Evolutionary conservation across 2,113 vertebrate genomes (phyloP).

Genomic region (Capra hircus): DNA sequence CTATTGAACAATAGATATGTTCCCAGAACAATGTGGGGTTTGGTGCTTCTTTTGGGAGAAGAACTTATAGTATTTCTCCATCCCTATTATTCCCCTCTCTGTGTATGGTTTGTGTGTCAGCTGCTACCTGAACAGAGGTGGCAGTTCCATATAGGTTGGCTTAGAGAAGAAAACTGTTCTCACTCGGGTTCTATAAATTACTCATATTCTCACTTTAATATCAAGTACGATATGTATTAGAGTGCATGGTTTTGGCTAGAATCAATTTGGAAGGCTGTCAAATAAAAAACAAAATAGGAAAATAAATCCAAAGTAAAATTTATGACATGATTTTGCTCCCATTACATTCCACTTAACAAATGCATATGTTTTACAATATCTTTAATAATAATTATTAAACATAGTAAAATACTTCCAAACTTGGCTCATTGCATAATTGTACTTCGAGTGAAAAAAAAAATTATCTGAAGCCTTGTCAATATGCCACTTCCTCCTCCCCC

Average conservation of each 20-base stretch:
- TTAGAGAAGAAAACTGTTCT: constrained; percentile 67
- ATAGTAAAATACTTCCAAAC: constrained; percentile 88
- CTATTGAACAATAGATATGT: not conserved
- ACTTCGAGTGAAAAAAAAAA: constrained; percentile 80
- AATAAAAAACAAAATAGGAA: constrained; percentile 66
- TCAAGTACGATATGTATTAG: constrained; percentile 70
- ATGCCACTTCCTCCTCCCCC: constrained; percentile 87
- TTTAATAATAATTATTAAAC: constrained; percentile 88
- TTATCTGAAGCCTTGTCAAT: constrained; percentile 84
- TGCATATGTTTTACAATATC: constrained; percentile 87
- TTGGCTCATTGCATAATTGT: constrained; percentile 84
- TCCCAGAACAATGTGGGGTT: not conserved
- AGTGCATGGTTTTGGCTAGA: constrained; percentile 66
- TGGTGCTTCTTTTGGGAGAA: not conserved
- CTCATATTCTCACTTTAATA: constrained; percentile 58
- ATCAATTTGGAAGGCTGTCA: constrained; percentile 71
- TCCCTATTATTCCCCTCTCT: constrained; percentile 36
- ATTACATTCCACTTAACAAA: constrained; percentile 79
- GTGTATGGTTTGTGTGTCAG: constrained; percentile 29
- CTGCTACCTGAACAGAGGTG: constrained; percentile 72
- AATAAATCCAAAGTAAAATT: constrained; percentile 78
- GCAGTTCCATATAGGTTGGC: constrained; percentile 61
- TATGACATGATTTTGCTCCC: constrained; percentile 75
- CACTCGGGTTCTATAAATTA: constrained; percentile 70
- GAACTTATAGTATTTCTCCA: not conserved